Evolutionary conservation across 2,797 vertebrate genomes (phyloP).

Genomic region (Pipistrellus pipistrellus): DNA sequence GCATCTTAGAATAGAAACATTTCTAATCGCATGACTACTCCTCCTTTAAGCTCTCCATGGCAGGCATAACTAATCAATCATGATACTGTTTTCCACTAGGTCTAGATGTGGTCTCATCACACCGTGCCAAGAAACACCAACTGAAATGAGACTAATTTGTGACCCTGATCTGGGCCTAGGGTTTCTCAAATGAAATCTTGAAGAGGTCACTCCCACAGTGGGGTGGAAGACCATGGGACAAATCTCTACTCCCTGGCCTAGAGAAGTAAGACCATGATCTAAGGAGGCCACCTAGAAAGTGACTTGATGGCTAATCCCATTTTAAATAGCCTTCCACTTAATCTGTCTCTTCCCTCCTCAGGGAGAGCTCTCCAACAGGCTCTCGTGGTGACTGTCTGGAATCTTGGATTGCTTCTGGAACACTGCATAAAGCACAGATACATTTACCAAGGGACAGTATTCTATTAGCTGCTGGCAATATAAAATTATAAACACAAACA

Average conservation of each 20-base stretch:
- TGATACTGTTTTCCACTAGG: background rate
- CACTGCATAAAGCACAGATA: background rate
- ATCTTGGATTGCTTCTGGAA: background rate
- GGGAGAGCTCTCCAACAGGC: background rate
- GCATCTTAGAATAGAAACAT: background rate
- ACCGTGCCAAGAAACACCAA: background rate
- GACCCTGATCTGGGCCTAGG: background rate
- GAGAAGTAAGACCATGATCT: background rate
- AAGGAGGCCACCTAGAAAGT: background rate
- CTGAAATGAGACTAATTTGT: background rate
- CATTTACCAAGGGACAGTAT: background rate
- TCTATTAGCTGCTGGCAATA: background rate
- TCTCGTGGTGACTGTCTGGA: background rate
- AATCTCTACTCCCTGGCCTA: background rate
- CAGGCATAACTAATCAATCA: background rate
- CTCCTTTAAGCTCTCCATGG: background rate
- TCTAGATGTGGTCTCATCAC: background rate
- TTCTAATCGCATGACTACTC: accelerated
- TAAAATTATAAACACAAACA: background rate
- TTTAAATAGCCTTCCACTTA: background rate
- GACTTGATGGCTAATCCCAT: background rate
- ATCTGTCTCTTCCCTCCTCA: background rate
- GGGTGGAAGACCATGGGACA: background rate
- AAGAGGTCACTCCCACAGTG: background rate
- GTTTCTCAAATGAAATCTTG: background rate